Base-by-base conservation (phyloP, 2,888 invertebrate genomes). In the Leucophora obtusa region DNA sequence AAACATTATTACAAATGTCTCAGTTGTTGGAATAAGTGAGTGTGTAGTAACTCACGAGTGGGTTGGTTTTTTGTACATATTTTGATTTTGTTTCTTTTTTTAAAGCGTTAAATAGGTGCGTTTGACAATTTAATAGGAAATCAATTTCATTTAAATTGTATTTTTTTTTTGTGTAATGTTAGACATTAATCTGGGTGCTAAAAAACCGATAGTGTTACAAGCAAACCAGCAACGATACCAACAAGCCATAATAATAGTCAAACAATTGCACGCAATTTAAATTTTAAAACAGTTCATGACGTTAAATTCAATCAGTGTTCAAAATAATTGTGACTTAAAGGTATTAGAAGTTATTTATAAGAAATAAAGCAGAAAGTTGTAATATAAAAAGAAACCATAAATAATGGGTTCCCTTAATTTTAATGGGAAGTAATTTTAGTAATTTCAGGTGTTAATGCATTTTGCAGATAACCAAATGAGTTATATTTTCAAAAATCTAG, bases 51-150 rank as follows among this genome's bases (percentile, higher is more conserved):
- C 15, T 71, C 65, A 62, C 71, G 38, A 80, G 76, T 73, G 71
- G 70, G 68, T 63, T 72, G 65, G 77, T 59, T 28, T 66, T 70
- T 66, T 71, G 65, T 62, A 18, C 11, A 43, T 73, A 18, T 54
- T 58, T 78, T 70, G 54, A 47, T 72, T 71, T 51, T 63, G 10
- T 60, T 68, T 24, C 51, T 51, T 66, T 73, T 14, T 73, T 14
- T 69, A 74, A 78, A 82, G 82, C 83, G 83, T 82, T 83, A 83
- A 83, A 83, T 83, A 83, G 83, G 83, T 83, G 83, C 83, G 83
- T 83, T 83, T 83, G 83, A 83, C 83, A 83, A 83, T 83, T 83
- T 83, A 83, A 83, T 83, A 83, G 83, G 80, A 83, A 83, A 83
- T 83, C 83, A 82, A 82, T 83, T 83, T 73, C 71, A 77, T 58